Evolutionary conservation across 2,888 invertebrate species (phyloP).

Genomic region (Xylocampa areola): DNA sequence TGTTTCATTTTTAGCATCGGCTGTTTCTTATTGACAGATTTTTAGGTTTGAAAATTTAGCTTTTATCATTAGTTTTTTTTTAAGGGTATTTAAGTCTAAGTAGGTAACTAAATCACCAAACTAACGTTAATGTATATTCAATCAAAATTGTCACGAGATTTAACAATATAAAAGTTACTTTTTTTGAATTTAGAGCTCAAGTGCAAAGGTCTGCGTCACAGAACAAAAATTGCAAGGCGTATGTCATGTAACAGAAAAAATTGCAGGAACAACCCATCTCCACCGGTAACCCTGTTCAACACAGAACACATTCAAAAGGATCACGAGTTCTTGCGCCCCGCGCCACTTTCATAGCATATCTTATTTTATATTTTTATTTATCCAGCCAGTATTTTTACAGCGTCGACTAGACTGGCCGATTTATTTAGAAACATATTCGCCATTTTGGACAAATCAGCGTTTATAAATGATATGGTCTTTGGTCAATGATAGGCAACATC

Average conservation of each 20-base stretch:
- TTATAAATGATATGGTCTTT: constrained; percentile 56
- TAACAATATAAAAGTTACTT: no score
- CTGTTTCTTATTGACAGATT: no score
- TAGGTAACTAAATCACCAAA: no score
- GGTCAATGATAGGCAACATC: constrained; percentile 29
- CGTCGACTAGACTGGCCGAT: constrained; percentile 76
- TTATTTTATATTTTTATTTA: constrained; percentile 89
- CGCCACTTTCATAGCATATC: constrained; percentile 88
- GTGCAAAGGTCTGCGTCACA: no score
- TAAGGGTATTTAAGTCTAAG: no score
- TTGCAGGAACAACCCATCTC: constrained; percentile 56
- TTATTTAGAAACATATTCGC: constrained; percentile 51
- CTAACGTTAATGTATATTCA: no score
- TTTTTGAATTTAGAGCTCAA: no score
- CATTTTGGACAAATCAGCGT: constrained; percentile 59
- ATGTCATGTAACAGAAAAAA: constrained; percentile 11
- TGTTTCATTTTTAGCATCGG: no score
- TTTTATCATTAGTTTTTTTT: no score
- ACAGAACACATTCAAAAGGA: constrained; percentile 86
- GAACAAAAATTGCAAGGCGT: no score
- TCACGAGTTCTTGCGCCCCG: constrained; percentile 86
- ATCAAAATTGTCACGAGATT: no score
- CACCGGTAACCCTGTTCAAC: constrained; percentile 56
- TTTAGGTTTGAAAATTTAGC: no score
- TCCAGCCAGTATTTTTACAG: constrained; percentile 85